Percentiles rank a stretch among this genome's conserved stretches.
phyloP scores from a whole-genome alignment of 2,888 invertebrate genomes.

The Leptopilina syphax region DNA sequence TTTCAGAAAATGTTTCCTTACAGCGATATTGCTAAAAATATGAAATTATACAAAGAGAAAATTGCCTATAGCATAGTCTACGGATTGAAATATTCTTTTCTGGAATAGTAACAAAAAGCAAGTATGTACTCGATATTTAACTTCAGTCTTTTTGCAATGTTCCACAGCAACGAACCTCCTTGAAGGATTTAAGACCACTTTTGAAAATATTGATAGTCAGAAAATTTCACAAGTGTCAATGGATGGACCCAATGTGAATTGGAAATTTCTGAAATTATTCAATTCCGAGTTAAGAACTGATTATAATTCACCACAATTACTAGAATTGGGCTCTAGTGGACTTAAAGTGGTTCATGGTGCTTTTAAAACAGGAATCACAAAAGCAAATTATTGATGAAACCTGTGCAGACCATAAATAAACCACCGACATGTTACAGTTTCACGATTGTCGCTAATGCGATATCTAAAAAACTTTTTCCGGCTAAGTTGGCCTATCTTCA shows the following conservation, averaged over 20 bases:
- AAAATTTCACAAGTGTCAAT: neutral
- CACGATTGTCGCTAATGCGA: conserved; percentile 36
- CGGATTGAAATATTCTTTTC: neutral
- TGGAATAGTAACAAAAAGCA: neutral
- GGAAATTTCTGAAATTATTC: neutral
- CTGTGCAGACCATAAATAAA: conserved; percentile 39
- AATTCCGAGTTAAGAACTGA: neutral
- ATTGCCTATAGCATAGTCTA: neutral
- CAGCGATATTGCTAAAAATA: neutral
- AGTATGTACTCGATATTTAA: neutral
- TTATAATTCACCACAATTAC: neutral
- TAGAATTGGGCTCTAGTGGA: neutral
- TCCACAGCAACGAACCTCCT: neutral
- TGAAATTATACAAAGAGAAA: conserved; percentile 2
- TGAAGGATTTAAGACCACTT: neutral
- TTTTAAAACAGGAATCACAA: conserved; percentile 30
- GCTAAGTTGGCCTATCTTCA: conserved; percentile 50
- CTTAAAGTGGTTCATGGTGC: neutral
- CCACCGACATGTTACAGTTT: conserved; percentile 50
- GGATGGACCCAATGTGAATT: neutral
- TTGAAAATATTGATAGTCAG: neutral
- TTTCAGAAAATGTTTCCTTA: neutral
- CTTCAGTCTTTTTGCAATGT: neutral
- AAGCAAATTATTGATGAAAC: conserved; percentile 22
- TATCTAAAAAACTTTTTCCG: conserved; percentile 48